Evolutionary conservation across 1,140 invertebrate species (phyloP), one percentile per base, ranked within the genome.

Genomic region (Philotrypesis tridentata): DNA sequence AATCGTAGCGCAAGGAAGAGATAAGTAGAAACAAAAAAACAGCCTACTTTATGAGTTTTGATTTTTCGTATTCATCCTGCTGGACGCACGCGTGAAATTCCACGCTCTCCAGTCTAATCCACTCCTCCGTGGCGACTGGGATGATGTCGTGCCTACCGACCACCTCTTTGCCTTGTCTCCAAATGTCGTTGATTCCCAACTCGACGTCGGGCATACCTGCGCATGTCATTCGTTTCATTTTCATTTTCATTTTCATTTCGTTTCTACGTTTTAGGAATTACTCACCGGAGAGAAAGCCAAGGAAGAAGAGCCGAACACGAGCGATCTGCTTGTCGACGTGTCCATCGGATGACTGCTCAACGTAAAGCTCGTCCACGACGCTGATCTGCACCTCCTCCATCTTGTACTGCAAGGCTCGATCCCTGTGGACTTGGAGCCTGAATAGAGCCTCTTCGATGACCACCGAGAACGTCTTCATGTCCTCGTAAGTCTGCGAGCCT

Each of bases 111-210:
- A 99, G 94, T 65, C 97, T 94, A 86, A 99, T 99, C 99, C 99
- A 99, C 92, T 99, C 98, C 92, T 99, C 99, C 0, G 99, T 99
- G 79, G 98, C 97, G 40, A 99, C 98, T 11, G 99, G 99, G 87
- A 99, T 98, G 88, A 99, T 99, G 91, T 99, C 99, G 90, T 99
- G 98, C 23, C 99, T 93, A 0, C 99, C 98, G 0, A 99, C 99
- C 21, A 99, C 98, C 94, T 99, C 99, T 92, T 98, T 98, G 11
- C 99, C 99, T 92, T 99, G 97, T 11, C 99, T 93, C 89, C 96
- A 94, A 93, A 98, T 95, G 90, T 99, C 99, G 91, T 99, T 99
- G 17, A 99, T 95, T 14, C 99, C 99, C 81, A 99, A 92, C 91
- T 99, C 99, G 73, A 99, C 95, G 87, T 97, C 96, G 4, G 98